A percentile compares a stretch with the other conserved stretches of the same genome.
Evolutionary conservation across 2,113 vertebrate species (phyloP).

Genomic region (Orcinus orca): DNA sequence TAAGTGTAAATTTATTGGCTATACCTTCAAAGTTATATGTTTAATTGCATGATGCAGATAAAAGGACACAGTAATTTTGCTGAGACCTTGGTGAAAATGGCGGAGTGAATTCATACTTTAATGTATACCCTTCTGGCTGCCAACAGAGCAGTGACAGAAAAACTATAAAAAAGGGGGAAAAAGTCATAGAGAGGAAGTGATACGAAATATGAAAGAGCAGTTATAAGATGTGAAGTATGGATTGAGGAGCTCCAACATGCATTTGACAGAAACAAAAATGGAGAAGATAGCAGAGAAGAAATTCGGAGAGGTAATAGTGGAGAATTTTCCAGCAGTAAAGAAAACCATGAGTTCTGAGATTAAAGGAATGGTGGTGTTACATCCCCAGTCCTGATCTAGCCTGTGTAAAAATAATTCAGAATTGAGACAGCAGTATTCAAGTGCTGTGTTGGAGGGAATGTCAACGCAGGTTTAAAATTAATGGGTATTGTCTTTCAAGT

Average conservation of each 20-base stretch:
- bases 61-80: background rate
- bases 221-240: background rate
- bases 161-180: background rate
- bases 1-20: background rate
- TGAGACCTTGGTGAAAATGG: background rate
- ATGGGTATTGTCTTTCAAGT: constrained; percentile 58
- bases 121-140: background rate
- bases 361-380: background rate
- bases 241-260: background rate
- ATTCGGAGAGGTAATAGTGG: background rate
- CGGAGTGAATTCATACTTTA: background rate
- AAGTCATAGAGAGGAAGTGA: background rate
- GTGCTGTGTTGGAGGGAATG: background rate
- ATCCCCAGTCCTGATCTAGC: background rate
- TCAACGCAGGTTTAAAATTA: constrained; percentile 55
- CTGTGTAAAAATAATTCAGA: constrained; percentile 29
- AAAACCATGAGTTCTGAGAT: background rate
- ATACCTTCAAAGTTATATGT: background rate
- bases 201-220: background rate
- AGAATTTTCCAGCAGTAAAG: constrained; percentile 27
- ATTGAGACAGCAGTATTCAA: constrained; percentile 31
- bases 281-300: background rate
- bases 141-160: background rate
- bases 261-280: background rate
- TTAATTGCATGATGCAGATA: background rate